Percentiles rank a stretch among this genome's conserved stretches.
Evolutionary conservation across 2,888 invertebrate species (phyloP).

Genomic region (Actias luna): DNA sequence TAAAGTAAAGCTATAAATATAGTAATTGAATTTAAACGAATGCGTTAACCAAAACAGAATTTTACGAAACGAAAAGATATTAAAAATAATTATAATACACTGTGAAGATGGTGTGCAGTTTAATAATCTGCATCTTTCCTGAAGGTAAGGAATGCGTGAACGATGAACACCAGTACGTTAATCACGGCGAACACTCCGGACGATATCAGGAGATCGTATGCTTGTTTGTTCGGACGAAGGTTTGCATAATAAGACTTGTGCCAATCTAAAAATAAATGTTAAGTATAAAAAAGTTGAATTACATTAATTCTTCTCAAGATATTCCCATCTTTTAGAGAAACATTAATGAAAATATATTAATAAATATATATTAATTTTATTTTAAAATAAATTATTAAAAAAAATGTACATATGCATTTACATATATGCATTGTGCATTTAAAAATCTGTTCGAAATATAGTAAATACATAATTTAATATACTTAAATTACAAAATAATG

Average conservation of each 20-base stretch:
- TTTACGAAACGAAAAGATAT: neutral
- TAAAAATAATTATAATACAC: neutral
- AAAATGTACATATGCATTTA: too few relatives aligned
- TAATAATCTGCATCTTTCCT: slow-evolving; percentile 78
- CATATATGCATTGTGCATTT: too few relatives aligned
- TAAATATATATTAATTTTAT: too few relatives aligned
- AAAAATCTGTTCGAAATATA: too few relatives aligned
- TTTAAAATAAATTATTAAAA: too few relatives aligned
- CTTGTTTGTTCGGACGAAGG: slow-evolving; percentile 84
- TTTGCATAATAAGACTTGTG: slow-evolving; percentile 74
- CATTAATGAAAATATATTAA: too few relatives aligned
- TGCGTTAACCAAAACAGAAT: too few relatives aligned
- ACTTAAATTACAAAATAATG: neutral
- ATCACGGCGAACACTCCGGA: slow-evolving; percentile 84
- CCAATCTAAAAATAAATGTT: slow-evolving; percentile 53
- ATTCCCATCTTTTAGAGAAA: too few relatives aligned
- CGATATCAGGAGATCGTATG: slow-evolving; percentile 85
- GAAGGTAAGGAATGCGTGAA: slow-evolving; percentile 84
- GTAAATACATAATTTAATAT: neutral
- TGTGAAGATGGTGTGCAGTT: slow-evolving; percentile 23
- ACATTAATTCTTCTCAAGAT: too few relatives aligned
- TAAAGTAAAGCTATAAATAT: too few relatives aligned
- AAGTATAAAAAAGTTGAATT: neutral
- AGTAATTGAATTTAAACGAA: too few relatives aligned
- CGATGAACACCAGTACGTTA: slow-evolving; percentile 81